Conservation (phyloP, 2,888 invertebrate genomes). For the Charanyca ferruginea region DNA sequence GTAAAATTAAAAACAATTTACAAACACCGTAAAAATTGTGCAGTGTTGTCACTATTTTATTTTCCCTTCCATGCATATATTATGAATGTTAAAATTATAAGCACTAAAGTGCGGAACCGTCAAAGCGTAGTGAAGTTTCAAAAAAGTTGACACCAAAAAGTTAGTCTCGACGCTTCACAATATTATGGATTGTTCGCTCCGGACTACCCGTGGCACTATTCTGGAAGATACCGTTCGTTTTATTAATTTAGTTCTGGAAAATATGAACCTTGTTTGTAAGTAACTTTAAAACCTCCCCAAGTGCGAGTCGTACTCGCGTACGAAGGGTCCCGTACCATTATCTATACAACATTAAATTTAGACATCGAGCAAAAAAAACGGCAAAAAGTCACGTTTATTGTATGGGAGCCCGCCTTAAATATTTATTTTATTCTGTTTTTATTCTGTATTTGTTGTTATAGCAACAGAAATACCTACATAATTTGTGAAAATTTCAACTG, state of each 20-base stretch:
- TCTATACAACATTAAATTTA: no score
- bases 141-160: constrained; percentile 58
- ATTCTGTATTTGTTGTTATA: no score
- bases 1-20: background rate
- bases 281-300: background rate
- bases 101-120: constrained; percentile 20
- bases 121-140: constrained; percentile 39
- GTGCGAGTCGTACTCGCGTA: no score
- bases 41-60: background rate
- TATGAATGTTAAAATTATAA: constrained; percentile 30
- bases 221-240: constrained; percentile 27
- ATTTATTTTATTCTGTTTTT: no score
- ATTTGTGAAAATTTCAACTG: no score
- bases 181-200: constrained; percentile 52
- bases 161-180: constrained; percentile 51
- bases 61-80: background rate
- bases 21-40: background rate
- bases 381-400: no score
- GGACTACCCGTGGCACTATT: constrained; percentile 56
- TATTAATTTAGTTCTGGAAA: no score
- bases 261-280: background rate
- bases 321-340: no score
- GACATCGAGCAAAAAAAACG: no score
- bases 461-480: no score
- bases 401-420: no score